Evolutionary conservation across 2,888 invertebrate genomes (phyloP).

Genomic region (Galeruca laticollis): DNA sequence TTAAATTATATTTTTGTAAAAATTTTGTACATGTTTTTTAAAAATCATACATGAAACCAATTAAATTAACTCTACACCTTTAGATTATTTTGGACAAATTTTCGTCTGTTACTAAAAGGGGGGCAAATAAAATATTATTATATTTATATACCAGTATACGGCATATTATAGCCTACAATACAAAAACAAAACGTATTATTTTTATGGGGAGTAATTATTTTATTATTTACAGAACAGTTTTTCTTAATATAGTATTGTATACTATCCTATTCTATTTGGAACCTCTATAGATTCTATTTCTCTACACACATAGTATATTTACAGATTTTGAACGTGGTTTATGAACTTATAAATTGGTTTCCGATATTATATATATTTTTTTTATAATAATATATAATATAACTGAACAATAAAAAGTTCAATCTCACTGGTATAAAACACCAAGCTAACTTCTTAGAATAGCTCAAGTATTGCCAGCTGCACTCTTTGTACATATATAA

Average conservation of each 20-base stretch:
- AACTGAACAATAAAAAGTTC: conserved; percentile 58
- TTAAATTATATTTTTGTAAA: too few species aligned
- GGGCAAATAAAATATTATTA: too few species aligned
- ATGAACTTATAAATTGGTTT: conserved; percentile 40
- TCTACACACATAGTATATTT: conserved; percentile 17
- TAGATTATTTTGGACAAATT: too few species aligned
- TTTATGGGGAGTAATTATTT: background rate
- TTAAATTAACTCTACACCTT: too few species aligned
- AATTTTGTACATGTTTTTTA: too few species aligned
- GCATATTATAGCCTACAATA: too few species aligned
- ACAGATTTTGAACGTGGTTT: conserved; percentile 7
- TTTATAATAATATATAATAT: conserved; percentile 46
- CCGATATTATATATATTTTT: conserved; percentile 46
- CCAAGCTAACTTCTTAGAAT: conserved; percentile 63
- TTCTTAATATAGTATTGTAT: conserved; percentile 27
- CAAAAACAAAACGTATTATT: too few species aligned
- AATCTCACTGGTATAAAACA: conserved; percentile 65
- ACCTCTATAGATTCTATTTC: conserved; percentile 37
- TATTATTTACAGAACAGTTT: conserved; percentile 48
- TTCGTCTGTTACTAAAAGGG: too few species aligned
- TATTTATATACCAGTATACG: too few species aligned
- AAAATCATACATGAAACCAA: too few species aligned
- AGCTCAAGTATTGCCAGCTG: conserved; percentile 61
- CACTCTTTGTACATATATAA: conserved; percentile 52
- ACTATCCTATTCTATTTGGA: conserved; percentile 27